Base-by-base conservation (phyloP, 2,888 invertebrate genomes). In the Lochmaea crataegi region DNA sequence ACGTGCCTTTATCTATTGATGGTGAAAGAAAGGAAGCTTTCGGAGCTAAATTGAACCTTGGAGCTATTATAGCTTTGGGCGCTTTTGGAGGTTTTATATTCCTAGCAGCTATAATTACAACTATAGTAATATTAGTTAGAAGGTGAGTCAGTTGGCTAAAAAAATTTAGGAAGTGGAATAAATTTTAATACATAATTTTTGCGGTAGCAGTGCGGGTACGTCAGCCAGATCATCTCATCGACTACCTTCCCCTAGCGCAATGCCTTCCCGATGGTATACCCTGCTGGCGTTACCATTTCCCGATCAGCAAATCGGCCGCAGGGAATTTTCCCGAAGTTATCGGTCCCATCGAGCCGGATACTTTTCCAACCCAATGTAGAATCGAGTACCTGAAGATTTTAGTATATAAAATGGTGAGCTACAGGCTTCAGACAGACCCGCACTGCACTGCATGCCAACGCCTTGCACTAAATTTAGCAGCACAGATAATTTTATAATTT, bases 11-110 rank as follows among this genome's bases (percentile, higher is more conserved):
- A 71, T 90, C 93, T 0, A 92, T 92, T 66, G 90, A 91, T 84
- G 89, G 91, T 18, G 89, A 90, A 82, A 84, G 90, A 1, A 85
- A 88, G 53, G 89, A 91, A 82, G 84, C 90, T 22, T 86, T 90
- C 77, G 90, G 91, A 32, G 94, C 94, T 1, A 92, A 93, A 78
- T 88, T 96, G 26, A 96, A 95, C 86, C 88, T 95, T 72, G 95
- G 95, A 68, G 95, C 96, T 7, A 94, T 96, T 78, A 95, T 96
- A 72, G 96, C 96, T 0, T 88, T 97, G 16, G 96, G 94, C 2
- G 95, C 95, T 10, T 96, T 96, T 84, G 96, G 96, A n/a, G 95
- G 94, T 10, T 93, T 97, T 81, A 94, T 96, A 9, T 94, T 97
- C 85, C 89, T 97, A 65, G 94, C 96, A 11, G 96, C 96, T 38